phyloP scores from a whole-genome alignment of 2,797 vertebrate genomes.

The Channa striata region DNA sequence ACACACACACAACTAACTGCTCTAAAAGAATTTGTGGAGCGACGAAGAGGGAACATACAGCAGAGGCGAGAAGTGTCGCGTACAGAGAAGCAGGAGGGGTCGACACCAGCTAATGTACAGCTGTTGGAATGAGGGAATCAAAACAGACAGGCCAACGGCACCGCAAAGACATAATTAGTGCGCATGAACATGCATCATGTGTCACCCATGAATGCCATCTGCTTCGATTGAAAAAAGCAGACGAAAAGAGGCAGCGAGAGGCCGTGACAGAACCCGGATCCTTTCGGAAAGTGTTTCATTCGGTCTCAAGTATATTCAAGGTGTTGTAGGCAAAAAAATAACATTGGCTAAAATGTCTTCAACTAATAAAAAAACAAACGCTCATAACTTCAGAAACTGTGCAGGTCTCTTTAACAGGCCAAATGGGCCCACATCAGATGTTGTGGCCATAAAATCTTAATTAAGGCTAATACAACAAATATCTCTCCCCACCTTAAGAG shows the following conservation, averaged over 20 bases:
- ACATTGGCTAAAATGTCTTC: too few relatives aligned
- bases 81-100: background rate
- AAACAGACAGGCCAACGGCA: constrained; percentile 50
- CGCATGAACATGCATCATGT: constrained; percentile 62
- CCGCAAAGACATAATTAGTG: constrained; percentile 62
- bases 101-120: constrained; percentile 42
- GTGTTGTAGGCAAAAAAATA: too few relatives aligned
- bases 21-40: constrained; percentile 21
- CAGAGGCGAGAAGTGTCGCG: background rate
- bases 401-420: background rate
- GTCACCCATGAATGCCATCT: constrained; percentile 62
- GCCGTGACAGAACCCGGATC: background rate
- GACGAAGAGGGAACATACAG: background rate
- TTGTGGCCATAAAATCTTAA: constrained; percentile 57
- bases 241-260: background rate
- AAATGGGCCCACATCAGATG: constrained; percentile 23
- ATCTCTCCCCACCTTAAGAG: constrained; percentile 19
- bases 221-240: constrained; percentile 52
- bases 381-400: too few relatives aligned
- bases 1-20: constrained; percentile 3
- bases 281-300: background rate
- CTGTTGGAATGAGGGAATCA: constrained; percentile 51
- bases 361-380: too few relatives aligned
- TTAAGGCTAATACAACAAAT: constrained; percentile 62
- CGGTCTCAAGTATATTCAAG: background rate